phyloP scores from a whole-genome alignment of 2,113 vertebrate species.

The Enhydra lutris region DNA sequence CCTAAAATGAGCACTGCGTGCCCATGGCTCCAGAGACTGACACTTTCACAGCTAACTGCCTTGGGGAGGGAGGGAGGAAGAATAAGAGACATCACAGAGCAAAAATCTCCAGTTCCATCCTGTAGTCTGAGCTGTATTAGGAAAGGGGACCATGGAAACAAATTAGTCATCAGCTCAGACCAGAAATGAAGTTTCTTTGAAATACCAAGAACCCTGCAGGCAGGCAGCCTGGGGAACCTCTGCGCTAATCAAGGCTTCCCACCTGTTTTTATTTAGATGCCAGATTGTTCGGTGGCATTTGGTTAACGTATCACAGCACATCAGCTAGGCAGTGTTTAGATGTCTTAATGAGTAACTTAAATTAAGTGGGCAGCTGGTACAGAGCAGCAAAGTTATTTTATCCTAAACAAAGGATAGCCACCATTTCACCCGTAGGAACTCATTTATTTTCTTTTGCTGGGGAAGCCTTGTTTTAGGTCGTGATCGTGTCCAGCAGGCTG shows the following conservation, averaged over 20 bases:
- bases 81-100: constrained; percentile 12
- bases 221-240: constrained; percentile 74
- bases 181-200: constrained; percentile 66
- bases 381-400: constrained; percentile 76
- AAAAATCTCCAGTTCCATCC: constrained; percentile 72
- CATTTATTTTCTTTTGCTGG: constrained; percentile 79
- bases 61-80: constrained; percentile 9
- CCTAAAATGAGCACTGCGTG: constrained; percentile 76
- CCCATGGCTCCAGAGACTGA: constrained; percentile 72
- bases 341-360: constrained; percentile 80
- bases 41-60: background rate
- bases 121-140: constrained; percentile 37
- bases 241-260: constrained; percentile 73
- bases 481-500: constrained; percentile 61
- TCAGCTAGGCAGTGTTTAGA: constrained; percentile 74
- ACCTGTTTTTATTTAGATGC: constrained; percentile 82
- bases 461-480: constrained; percentile 71
- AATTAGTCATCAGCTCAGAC: background rate
- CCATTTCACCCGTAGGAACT: constrained; percentile 76
- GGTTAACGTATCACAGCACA: constrained; percentile 62
- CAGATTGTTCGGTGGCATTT: constrained; percentile 72
- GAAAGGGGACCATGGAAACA: background rate
- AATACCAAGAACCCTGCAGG: constrained; percentile 59
- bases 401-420: constrained; percentile 75
- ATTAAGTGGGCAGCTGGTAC: constrained; percentile 77